Base-by-base conservation (phyloP, 2,113 vertebrate species). In the Dicentrarchus labrax region DNA sequence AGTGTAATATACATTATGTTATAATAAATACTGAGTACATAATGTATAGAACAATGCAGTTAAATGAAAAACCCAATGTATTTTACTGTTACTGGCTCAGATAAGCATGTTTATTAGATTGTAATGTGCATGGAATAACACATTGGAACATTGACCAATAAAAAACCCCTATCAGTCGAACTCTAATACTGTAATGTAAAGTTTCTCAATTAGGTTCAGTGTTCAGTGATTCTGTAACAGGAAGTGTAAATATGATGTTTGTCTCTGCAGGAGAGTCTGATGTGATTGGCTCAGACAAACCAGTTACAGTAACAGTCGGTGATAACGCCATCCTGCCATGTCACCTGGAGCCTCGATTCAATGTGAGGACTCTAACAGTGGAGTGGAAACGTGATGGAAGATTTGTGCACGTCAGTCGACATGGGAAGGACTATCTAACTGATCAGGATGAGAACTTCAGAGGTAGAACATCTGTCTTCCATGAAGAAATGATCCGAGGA, bases 351-450 rank as follows among this genome's bases (percentile, higher is more conserved):
- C n/a, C 54, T 3, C n/a, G 10, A 6, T 13, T 57, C 0, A 4
- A 57, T 3, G 9, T 24, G 10, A 5, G 5, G 1, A 24, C 0
- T 13, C n/a, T 24, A 13, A 57, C n/a, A 6, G n/a, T 57, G 54
- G n/a, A 24, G 11, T 57, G 54, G 54, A 30, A 1, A 30, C 30
- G 30, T 30, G 30, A 30, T 30, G 30, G 30, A 30, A 1, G 3
- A 30, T 30, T 2, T 30, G 30, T 30, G 30, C 30, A 30, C 30
- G 3, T 30, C 30, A 30, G 30, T 30, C 30, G 30, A 57, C 0
- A 57, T 1, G 4, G 2, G 3, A 6, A 24, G 4, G 5, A 24
- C 12, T 0, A 0, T 0, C 0, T 30, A 30, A 30, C 30, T 30
- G 30, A 30, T n/a, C 48, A 53, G 17, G 17, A 53, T 30, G 1